Base-by-base conservation (phyloP, 2,113 vertebrate genomes). In the Aptenodytes patagonicus region DNA sequence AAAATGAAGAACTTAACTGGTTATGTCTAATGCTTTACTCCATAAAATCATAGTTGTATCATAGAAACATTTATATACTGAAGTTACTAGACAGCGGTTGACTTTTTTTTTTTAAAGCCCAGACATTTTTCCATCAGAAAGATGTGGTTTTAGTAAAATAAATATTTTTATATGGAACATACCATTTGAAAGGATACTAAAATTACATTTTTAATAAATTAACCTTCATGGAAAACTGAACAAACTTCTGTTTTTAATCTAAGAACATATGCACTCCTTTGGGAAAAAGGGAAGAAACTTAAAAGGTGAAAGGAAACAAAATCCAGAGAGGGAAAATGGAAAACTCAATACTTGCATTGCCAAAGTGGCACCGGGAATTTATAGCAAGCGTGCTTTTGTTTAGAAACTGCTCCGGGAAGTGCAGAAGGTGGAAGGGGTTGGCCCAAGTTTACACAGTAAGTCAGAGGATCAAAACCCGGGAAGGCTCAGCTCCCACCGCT, bases 91-190 rank as follows among this genome's bases (percentile, higher is more conserved):
- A 51, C 49, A 55, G 47, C 26, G 73, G 73, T 44, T 80, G 68
- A 40, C 24, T 86, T 40, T 52, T 76, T 46, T 46, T 46, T 40
- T 58, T 64, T 61, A 58, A 40, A 52, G 73, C 26, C 36, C 71
- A 86, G 47, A 83, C 26, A 44, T 90, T 85, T 78, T 90, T 87
- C 88, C 70, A 70, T 90, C 66, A 75, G 47, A 95, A 91, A 85
- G 15, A 62, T 78, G 77, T 36, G 82, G 85, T 2, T 92, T 92
- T 46, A 90, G 32, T 82, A 87, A 90, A 90, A 81, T 46, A 94
- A 94, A 82, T 82, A 58, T 78, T 96, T 96, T 78, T 73, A 13
- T 47, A 75, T 66, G 91, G 73, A 93, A 96, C 73, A 80, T 46
- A 92, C n/a, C 17, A 73, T 73, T 78, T 57, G 38, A 92, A 92